phyloP scores from a whole-genome alignment of 2,797 vertebrate genomes.

The Pangasius sanitwongsei region DNA sequence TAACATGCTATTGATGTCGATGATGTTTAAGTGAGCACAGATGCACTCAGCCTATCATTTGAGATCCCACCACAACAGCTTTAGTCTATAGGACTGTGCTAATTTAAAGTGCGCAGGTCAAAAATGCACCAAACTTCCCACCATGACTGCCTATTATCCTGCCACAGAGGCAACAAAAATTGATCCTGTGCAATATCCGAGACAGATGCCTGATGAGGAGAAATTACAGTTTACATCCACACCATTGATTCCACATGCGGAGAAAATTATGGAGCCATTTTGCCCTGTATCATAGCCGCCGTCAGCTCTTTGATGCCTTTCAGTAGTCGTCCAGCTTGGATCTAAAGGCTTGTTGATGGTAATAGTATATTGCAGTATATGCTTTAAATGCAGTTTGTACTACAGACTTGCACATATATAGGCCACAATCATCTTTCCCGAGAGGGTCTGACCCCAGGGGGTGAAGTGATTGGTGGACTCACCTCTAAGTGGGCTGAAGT shows the following conservation, averaged over 20 bases:
- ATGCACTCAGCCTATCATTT: background rate
- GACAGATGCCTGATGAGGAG: conserved; percentile 41
- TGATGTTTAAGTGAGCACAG: background rate
- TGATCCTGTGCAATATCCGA: conserved; percentile 23
- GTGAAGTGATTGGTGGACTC: conserved; percentile 60
- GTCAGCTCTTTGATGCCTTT: conserved; percentile 9
- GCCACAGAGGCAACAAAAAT: conserved; percentile 27
- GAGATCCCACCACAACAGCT: background rate
- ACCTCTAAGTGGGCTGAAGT: conserved; percentile 78
- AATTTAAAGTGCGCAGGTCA: conserved; percentile 36
- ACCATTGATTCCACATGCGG: conserved; percentile 22
- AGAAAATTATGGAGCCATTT: conserved; percentile 42
- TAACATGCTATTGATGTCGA: background rate
- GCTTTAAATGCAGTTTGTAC: conserved; percentile 12
- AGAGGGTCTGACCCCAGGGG: background rate
- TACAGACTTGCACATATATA: conserved; percentile 7
- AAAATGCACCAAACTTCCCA: conserved; percentile 36
- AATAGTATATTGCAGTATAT: conserved; percentile 35
- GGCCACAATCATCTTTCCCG: background rate
- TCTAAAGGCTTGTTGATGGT: conserved; percentile 33
- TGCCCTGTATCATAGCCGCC: conserved; percentile 2
- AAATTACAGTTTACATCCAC: conserved; percentile 48
- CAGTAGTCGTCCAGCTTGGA: conserved; percentile 12
- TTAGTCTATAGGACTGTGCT: background rate
- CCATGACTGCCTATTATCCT: conserved; percentile 39